Evolutionary conservation across 2,888 invertebrate species (phyloP), one percentile per base, ranked within the genome.

Genomic region (Halictus ligatus): DNA sequence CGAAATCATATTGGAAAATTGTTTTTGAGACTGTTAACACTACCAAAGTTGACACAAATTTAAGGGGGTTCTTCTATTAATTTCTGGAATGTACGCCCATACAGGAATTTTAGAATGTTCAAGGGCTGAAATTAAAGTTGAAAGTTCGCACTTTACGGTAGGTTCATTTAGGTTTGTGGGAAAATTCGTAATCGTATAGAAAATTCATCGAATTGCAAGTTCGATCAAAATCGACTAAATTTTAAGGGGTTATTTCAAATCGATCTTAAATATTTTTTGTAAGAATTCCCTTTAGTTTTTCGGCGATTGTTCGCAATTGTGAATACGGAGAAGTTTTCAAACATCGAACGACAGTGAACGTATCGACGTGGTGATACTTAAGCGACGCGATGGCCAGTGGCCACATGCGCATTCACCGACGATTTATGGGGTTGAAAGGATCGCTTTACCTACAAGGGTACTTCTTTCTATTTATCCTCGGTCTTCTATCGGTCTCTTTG

Each of bases 301-400:
- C n/a, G 54, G 3, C 54, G 35, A n/a, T 1, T n/a, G 13, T n/a
- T 71, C 13, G 71, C 12, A n/a, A n/a, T 13, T 71, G 71, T 7
- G 12, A 40, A n/a, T 43, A n/a, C n/a, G 12, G 12, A 40, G 43
- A 43, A 21, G 21, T 5, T 43, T n/a, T 21, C 13, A 71, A 13
- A 6, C 43, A 6, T 71, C 13, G n/a, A 71, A 71, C 71, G 43
- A 43, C 71, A 43, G 71, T 43, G 21, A 71, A 43, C 71, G 40
- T n/a, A 69, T 69, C 69, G 69, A 69, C 67, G 67, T 21, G 67
- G 35, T 7, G 35, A 67, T 67, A 67, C 67, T 40, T 67, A 21
- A 67, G 43, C 69, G 69, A 7, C 71, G 71, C 71, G 71, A 71
- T 71, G 71, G n/a, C 71, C 71, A 43, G 43, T 71, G 71, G n/a